Base-by-base conservation (phyloP, 2,113 vertebrate genomes). In the Platycercus adscitus region DNA sequence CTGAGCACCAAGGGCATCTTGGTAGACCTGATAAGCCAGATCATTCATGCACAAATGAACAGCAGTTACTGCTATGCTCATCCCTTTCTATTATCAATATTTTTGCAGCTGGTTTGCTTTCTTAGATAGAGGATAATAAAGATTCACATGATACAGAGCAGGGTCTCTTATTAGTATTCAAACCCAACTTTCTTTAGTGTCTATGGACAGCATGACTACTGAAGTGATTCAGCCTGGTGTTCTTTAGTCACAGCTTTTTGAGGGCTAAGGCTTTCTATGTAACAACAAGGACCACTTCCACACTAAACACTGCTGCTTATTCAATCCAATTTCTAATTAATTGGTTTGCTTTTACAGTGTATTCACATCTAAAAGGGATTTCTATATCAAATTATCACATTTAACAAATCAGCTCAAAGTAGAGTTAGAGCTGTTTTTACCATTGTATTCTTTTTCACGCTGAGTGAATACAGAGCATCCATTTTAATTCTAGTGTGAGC, bases 301-400 rank as follows among this genome's bases (percentile, higher is more conserved):
- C 47, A 23, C 33, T 71, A 86, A 95, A 89, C 47, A 68, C 12
- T 87, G 77, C 78, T 79, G 69, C 43, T 87, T 86, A 81, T 39
- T 87, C 93, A 95, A 89, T 89, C 69, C 86, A 61, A 69, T 11
- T 73, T 89, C 33, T 92, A 86, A 92, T 90, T 95, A 95, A 93
- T 77, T 93, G 60, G 10, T 46, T 92, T 91, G 88, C 46, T 93
- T 95, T 81, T 81, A 35, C 68, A 60, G 68, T 73, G 55, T 73
- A 86, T 87, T 92, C 77, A 76, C 58, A 58, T 65, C 72, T 91
- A 76, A 76, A 84, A 87, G 26, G n/a, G 49, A 73, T 77, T 91
- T 96, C 80, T 49, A 12, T 76, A 88, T 56, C 64, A 91, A 47
- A 93, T 89, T 86, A 82, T 94, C 71, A 80, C 28, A 56, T 69